These are phyloP conservation scores for Echinometra lucunter DNA, from an alignment of 53 echinoderm and acorn worm species.

Conservation along the genomic window DNA sequence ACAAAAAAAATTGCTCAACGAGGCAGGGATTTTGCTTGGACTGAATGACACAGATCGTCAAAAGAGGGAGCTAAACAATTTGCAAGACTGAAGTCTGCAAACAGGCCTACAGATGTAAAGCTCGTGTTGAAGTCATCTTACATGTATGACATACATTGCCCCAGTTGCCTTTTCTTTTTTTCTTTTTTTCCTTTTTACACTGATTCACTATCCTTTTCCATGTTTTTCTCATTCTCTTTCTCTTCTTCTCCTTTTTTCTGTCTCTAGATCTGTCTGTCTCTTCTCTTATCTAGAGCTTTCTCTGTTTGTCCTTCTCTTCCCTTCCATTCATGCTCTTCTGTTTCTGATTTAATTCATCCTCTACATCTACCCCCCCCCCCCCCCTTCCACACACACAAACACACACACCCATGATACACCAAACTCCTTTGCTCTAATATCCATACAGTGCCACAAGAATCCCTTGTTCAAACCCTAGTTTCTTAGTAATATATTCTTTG, in stretches of 20 bases:
- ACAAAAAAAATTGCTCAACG: background rate
- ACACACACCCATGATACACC: too few species aligned
- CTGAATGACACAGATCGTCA: background rate
- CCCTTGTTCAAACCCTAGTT: too few species aligned
- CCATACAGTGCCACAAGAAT: too few species aligned
- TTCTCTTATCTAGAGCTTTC: background rate
- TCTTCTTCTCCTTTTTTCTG: background rate
- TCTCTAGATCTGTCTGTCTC: background rate
- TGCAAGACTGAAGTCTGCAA: background rate
- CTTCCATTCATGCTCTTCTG: background rate
- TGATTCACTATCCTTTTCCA: background rate
- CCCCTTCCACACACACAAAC: too few species aligned
- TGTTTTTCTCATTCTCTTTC: background rate
- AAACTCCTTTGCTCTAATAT: too few species aligned
- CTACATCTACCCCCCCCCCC: background rate
- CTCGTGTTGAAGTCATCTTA: background rate
- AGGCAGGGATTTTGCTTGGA: background rate
- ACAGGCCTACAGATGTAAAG: background rate
- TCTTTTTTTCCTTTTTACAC: background rate
- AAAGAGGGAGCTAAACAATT: constrained; percentile 42
- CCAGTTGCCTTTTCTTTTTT: background rate
- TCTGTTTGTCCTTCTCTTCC: background rate
- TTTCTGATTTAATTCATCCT: background rate
- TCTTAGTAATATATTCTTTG: too few species aligned
- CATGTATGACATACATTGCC: background rate